phyloP scores from a whole-genome alignment of 2,797 vertebrate genomes.

The Mycteria americana region DNA sequence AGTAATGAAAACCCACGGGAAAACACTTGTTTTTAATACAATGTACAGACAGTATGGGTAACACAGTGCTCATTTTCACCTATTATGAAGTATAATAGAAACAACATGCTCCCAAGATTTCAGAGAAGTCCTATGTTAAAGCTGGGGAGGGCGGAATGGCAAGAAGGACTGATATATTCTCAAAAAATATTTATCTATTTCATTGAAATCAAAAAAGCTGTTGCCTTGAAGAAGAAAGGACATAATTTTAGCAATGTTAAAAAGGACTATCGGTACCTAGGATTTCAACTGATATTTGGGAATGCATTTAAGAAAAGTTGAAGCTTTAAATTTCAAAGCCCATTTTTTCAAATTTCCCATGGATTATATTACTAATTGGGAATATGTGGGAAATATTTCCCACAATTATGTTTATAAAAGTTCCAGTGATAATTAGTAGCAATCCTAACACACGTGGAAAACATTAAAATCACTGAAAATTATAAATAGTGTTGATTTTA shows the following conservation, averaged over 20 bases:
- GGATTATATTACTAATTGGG: constrained; percentile 66
- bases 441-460: constrained; percentile 38
- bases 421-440: constrained; percentile 27
- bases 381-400: constrained; percentile 63
- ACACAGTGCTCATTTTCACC: constrained; percentile 3
- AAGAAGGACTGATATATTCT: not conserved
- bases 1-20: not conserved
- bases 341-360: constrained; percentile 1
- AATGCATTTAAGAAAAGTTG: constrained; percentile 22
- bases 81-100: not conserved
- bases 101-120: not conserved
- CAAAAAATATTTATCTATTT: not conserved
- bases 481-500: constrained; percentile 16
- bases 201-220: not conserved
- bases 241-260: not conserved
- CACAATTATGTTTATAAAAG: constrained; percentile 53
- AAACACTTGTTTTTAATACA: not conserved
- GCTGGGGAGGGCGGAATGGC: not conserved
- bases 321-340: constrained; percentile 69
- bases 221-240: not conserved
- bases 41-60: not conserved
- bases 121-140: not conserved
- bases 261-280: not conserved
- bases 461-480: constrained; percentile 32
- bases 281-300: not conserved